Evolutionary conservation across 1,140 invertebrate genomes (phyloP), one percentile per base, ranked within the genome.

Genomic region (Aphidius gifuensis): DNA sequence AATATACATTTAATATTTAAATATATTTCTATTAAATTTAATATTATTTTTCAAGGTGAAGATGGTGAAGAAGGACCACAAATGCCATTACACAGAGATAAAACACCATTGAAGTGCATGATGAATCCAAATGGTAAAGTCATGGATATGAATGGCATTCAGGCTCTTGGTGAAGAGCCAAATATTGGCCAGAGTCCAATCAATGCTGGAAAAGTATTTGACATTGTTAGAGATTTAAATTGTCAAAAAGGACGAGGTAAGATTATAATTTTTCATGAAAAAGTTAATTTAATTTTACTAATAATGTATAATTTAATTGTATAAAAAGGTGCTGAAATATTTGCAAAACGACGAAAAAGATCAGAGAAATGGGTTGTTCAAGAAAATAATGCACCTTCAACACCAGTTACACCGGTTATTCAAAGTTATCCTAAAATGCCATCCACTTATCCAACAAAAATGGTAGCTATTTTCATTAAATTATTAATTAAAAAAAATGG

Each of bases 281-380:
- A 32, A 47, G 46, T 39, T 38, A n/a, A 47, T 55, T 40, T 61
- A 6, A 9, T 44, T 42, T 43, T 44, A 42, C 9, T 32, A 42
- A 47, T 32, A 42, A 47, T 38, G 45, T 21, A 21, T 8, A 53
- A 11, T 53, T 39, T 38, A 47, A 44, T 44, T 32, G 9, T 7
- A 21, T 16, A 4, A 59, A 42, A 66, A 91, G 91, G 92, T 61
- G 92, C 92, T 11, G 89, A 92, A 79, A 84, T 94, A 69, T 94
- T 94, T 81, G 91, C 91, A 21, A 93, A 93, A 74, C 85, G 92
- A 51, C 88, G 91, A 73, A 91, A 90, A 83, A 86, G 88, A 68
- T 90, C 90, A 6, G 91, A 93, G 72, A 92, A 93, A 77, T 95
- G 91, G 90, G 85, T 94, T 16, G 89, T 94, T 16, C 16, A 16